These are phyloP conservation scores for Thalassaphorura encarpata DNA, from an alignment of 1,140 invertebrate genomes.

Conservation along the genomic window DNA sequence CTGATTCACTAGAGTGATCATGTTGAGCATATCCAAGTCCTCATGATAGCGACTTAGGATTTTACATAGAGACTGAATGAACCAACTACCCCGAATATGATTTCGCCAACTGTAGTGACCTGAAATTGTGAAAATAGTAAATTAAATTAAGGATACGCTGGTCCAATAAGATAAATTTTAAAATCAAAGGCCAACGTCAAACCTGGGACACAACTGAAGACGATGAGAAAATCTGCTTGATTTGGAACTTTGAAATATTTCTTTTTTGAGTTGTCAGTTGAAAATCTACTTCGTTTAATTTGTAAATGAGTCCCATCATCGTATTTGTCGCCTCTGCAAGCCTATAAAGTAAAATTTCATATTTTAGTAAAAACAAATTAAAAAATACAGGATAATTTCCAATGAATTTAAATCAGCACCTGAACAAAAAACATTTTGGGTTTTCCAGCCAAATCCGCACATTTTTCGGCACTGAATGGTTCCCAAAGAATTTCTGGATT, in stretches of 20 bases:
- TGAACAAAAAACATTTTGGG: conserved; percentile 87
- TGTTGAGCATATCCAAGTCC: conserved; percentile 41
- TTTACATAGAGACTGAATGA: conserved; percentile 81
- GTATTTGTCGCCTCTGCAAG: conserved; percentile 82
- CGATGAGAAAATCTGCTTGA: conserved; percentile 50
- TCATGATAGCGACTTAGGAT: conserved; percentile 47
- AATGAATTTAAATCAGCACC: conserved; percentile 36
- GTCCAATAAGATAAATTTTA: not conserved
- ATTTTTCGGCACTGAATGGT: conserved; percentile 74
- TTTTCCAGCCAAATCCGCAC: conserved; percentile 78
- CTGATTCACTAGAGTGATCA: conserved; percentile 48
- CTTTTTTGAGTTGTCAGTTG: not conserved
- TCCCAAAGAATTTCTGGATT: conserved; percentile 71
- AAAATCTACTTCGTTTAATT: conserved; percentile 27
- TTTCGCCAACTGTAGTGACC: conserved; percentile 93
- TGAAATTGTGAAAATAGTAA: conserved; percentile 35
- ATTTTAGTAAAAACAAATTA: not conserved
- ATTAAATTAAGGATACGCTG: not conserved
- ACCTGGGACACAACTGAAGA: conserved; percentile 50
- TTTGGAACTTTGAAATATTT: conserved; percentile 43
- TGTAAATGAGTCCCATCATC: conserved; percentile 48
- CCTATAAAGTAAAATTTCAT: conserved; percentile 43
- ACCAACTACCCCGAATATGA: conserved; percentile 83
- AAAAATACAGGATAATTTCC: not conserved
- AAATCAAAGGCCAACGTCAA: conserved; percentile 4